Conservation (phyloP, 2,113 vertebrate genomes). For the Excalfactoria chinensis region DNA sequence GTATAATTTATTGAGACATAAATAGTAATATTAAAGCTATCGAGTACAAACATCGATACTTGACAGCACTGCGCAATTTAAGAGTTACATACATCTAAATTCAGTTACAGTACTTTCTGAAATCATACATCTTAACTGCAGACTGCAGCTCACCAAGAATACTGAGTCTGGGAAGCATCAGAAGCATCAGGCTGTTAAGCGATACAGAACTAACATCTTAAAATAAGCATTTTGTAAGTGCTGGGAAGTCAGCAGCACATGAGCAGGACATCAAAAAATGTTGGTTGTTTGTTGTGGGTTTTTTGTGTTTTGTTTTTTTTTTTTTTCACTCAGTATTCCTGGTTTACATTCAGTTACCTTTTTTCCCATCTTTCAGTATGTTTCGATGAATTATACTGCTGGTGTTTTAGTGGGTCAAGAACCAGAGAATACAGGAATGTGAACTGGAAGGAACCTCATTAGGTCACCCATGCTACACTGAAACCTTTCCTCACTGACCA, state of each 20-base stretch:
- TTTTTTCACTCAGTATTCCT: not conserved
- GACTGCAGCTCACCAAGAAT: slow-evolving; percentile 57
- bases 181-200: slow-evolving; percentile 63
- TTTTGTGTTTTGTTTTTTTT: not conserved
- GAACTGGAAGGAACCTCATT: not conserved
- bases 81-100: slow-evolving; percentile 62
- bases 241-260: not conserved
- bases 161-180: slow-evolving; percentile 56
- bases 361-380: not conserved
- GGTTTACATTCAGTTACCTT: not conserved
- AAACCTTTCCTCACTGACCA: not conserved
- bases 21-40: slow-evolving; percentile 78
- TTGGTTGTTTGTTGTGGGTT: not conserved
- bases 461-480: not conserved
- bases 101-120: slow-evolving; percentile 64
- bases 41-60: slow-evolving; percentile 72
- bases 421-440: not conserved
- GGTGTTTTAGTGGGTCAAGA: not conserved
- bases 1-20: slow-evolving; percentile 75
- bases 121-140: slow-evolving; percentile 64
- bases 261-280: slow-evolving; percentile 7
- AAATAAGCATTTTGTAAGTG: slow-evolving; percentile 54
- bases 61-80: slow-evolving; percentile 69
- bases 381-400: not conserved
- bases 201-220: slow-evolving; percentile 42